phyloP scores from a whole-genome alignment of 92 coral and sea anemone genomes.

The Phymanthus crucifer region DNA sequence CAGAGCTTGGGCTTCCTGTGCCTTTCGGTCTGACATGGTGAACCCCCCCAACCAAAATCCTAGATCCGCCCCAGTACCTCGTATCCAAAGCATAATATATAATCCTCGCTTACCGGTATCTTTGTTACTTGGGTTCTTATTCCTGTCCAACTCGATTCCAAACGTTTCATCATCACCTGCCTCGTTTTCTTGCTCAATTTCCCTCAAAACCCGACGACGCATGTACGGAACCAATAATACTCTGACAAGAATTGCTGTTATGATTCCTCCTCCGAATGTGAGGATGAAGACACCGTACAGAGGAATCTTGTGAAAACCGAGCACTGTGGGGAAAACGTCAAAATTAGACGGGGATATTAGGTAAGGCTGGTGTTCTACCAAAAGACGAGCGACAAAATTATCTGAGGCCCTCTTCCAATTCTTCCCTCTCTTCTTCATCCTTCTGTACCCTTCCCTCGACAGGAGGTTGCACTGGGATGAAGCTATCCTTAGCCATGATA shows the following conservation, averaged over 20 bases:
- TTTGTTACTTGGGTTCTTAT: background rate
- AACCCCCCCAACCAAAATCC: too few relatives aligned
- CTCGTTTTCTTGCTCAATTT: constrained; percentile 17
- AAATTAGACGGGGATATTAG: background rate
- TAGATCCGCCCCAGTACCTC: too few relatives aligned
- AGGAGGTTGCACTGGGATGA: too few relatives aligned
- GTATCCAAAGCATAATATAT: too few relatives aligned
- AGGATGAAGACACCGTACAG: constrained; percentile 77
- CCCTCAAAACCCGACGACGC: constrained; percentile 60
- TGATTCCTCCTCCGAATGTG: constrained; percentile 70
- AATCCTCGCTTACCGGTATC: background rate
- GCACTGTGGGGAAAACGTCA: constrained; percentile 45
- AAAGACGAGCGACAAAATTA: too few relatives aligned
- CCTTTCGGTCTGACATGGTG: too few relatives aligned
- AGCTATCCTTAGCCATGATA: too few relatives aligned
- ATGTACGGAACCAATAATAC: constrained; percentile 58
- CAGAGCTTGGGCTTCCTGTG: too few relatives aligned
- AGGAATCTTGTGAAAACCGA: constrained; percentile 75
- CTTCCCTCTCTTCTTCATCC: too few relatives aligned
- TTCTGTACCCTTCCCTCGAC: too few relatives aligned
- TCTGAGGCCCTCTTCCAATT: too few relatives aligned
- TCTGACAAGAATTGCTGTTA: constrained; percentile 61
- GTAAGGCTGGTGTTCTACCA: too few relatives aligned
- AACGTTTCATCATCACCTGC: background rate
- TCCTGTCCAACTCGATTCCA: background rate